Conservation (phyloP, 1,140 invertebrate species). For the Bombus fervidus region DNA sequence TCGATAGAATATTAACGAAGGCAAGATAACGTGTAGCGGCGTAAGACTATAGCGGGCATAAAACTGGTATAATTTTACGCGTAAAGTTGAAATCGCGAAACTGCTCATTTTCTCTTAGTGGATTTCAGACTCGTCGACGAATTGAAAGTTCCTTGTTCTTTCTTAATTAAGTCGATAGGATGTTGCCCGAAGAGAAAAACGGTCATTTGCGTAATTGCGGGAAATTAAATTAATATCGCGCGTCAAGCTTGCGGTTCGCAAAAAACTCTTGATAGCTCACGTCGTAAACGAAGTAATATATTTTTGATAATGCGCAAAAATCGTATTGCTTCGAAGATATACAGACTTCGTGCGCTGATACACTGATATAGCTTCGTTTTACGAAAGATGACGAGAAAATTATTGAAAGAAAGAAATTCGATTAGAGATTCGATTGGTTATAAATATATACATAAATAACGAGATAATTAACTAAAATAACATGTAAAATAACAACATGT, state of each 20-base stretch:
- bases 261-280: background rate
- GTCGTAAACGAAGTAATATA: too few relatives aligned
- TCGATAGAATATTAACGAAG: slow-evolving; percentile 17
- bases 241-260: background rate
- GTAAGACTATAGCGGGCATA: background rate
- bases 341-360: too few relatives aligned
- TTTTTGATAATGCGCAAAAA: background rate
- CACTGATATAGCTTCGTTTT: too few relatives aligned
- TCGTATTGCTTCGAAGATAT: background rate
- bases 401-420: background rate
- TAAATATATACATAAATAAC: too few relatives aligned
- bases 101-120: background rate
- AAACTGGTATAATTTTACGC: slow-evolving; percentile 20
- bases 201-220: background rate
- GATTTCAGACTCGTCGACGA: background rate
- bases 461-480: too few relatives aligned
- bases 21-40: too few relatives aligned
- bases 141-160: slow-evolving; percentile 8
- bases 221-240: background rate
- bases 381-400: background rate
- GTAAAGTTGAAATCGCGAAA: background rate
- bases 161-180: background rate
- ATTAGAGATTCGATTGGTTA: too few relatives aligned
- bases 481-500: too few relatives aligned
- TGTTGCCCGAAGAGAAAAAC: background rate